phyloP scores from a whole-genome alignment of 2,113 vertebrate genomes.

The Toxotes chatareus region DNA sequence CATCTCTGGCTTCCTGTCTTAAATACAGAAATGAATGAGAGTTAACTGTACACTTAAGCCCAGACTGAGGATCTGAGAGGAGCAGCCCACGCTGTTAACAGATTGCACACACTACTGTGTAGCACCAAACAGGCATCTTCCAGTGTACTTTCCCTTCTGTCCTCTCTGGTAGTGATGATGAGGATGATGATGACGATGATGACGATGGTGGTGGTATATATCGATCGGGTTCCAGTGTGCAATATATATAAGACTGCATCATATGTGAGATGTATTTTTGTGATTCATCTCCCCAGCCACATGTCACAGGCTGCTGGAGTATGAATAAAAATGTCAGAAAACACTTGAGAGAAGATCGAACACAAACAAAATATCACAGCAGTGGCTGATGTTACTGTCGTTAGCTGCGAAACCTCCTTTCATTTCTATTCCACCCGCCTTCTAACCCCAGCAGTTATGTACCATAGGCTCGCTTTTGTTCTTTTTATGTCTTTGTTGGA shows the following conservation, averaged over 20 bases:
- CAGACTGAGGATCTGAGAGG: slow-evolving; percentile 1
- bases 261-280: slow-evolving; percentile 29
- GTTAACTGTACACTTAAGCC: background rate
- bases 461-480: slow-evolving; percentile 45
- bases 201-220: too few species aligned
- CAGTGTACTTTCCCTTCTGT: slow-evolving; percentile 4
- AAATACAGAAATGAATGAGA: slow-evolving; percentile 20
- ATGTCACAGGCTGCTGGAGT: background rate
- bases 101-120: slow-evolving; percentile 3
- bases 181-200: background rate
- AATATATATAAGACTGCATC: slow-evolving; percentile 32
- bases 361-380: slow-evolving; percentile 40
- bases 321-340: slow-evolving; percentile 43
- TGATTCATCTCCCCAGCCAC: slow-evolving; percentile 49
- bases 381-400: background rate
- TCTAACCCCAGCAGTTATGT: slow-evolving; percentile 6
- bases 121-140: background rate
- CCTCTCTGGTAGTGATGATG: slow-evolving; percentile 13
- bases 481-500: slow-evolving; percentile 29
- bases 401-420: slow-evolving; percentile 15
- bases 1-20: background rate
- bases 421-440: slow-evolving; percentile 52
- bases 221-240: background rate
- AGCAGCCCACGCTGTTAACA: slow-evolving; percentile 9
- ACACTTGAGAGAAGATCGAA: slow-evolving; percentile 32